A percentile compares a stretch with the other conserved stretches of the same genome.
Conservation (phyloP, 2,113 vertebrate genomes). For the Eupsittula cactorum region DNA sequence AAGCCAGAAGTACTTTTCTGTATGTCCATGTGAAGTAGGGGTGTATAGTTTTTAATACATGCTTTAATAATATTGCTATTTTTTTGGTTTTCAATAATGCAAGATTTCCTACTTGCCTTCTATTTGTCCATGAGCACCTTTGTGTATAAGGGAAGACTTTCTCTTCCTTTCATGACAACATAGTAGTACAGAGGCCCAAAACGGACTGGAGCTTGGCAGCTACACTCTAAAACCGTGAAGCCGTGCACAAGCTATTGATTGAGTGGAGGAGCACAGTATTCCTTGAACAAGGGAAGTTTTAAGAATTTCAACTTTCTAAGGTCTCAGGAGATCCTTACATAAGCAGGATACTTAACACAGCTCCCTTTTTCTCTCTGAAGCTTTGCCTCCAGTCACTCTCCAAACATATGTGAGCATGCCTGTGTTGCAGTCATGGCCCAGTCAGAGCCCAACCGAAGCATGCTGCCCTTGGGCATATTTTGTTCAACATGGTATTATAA, state of each 20-base stretch:
- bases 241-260: background rate
- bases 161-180: background rate
- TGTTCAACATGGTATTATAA: background rate
- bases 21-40: background rate
- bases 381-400: background rate
- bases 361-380: background rate
- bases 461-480: background rate
- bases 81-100: background rate
- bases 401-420: accelerated
- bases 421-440: accelerated
- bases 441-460: background rate
- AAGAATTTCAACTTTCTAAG: background rate
- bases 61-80: background rate
- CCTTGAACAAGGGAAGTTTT: background rate
- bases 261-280: background rate
- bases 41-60: background rate
- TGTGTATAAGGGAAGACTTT: background rate
- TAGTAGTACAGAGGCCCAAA: background rate
- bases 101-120: background rate
- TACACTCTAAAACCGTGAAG: background rate
- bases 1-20: background rate
- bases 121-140: background rate
- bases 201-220: accelerated
- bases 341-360: background rate
- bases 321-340: background rate